Evolutionary conservation across 2,888 invertebrate genomes (phyloP).

Genomic region (Pinctada fucata): DNA sequence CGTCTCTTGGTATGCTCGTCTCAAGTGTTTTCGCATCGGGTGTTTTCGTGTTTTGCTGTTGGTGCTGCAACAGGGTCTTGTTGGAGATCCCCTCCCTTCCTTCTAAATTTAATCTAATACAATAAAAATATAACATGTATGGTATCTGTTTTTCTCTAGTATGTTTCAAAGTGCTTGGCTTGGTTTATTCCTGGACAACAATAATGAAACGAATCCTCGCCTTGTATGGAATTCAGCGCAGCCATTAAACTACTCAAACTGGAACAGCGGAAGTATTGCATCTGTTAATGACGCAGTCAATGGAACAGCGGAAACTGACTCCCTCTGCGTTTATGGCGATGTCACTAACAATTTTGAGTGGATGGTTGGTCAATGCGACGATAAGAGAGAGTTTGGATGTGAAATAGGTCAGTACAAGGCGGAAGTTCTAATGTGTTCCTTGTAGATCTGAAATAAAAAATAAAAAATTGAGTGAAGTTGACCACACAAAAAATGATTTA

Average conservation of each 20-base stretch:
- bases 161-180: neutral
- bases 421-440: neutral
- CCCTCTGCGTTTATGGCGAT: slow-evolving; percentile 13
- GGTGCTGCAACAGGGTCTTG: too few relatives aligned
- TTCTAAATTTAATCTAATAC: too few relatives aligned
- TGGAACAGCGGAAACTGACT: neutral
- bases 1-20: too few relatives aligned
- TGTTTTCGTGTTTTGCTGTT: too few relatives aligned
- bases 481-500: too few relatives aligned
- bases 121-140: too few relatives aligned
- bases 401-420: neutral
- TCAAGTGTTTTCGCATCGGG: too few relatives aligned
- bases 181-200: neutral
- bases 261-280: neutral
- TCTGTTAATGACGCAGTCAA: neutral
- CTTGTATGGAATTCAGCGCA: neutral
- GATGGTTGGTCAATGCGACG: slow-evolving; percentile 6
- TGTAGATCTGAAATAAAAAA: too few relatives aligned
- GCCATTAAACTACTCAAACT: neutral
- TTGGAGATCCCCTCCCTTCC: too few relatives aligned
- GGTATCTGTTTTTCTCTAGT: neutral
- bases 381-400: slow-evolving; percentile 17
- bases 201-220: neutral
- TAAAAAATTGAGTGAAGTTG: too few relatives aligned
- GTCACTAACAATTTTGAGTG: slow-evolving; percentile 5